phyloP scores from a whole-genome alignment of 2,113 vertebrate species.

The Agelaius phoeniceus region DNA sequence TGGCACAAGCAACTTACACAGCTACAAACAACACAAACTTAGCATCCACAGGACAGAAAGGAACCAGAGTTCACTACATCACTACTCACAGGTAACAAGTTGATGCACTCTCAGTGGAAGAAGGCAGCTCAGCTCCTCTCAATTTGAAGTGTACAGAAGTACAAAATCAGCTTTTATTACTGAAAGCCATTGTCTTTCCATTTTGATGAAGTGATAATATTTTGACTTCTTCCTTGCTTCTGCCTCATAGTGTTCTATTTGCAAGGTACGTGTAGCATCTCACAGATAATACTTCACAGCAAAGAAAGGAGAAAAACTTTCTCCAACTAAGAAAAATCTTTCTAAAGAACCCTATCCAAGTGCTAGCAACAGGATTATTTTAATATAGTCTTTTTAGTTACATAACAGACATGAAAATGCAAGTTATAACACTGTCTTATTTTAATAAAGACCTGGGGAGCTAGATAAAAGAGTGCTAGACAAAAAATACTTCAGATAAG shows the following conservation, averaged over 20 bases:
- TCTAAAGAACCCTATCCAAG: background rate
- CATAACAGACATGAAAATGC: background rate
- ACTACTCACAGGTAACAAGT: background rate
- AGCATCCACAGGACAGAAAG: background rate
- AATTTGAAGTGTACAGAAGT: background rate
- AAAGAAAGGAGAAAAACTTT: background rate
- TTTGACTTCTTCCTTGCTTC: background rate
- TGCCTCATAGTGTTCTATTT: accelerated
- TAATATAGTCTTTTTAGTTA: background rate
- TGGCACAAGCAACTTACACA: background rate
- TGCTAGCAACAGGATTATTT: background rate
- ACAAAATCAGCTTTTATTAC: background rate
- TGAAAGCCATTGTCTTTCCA: background rate
- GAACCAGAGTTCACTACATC: background rate
- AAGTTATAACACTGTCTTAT: background rate
- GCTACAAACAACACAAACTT: background rate
- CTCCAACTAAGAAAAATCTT: background rate
- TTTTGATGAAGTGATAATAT: background rate
- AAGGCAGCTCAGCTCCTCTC: background rate
- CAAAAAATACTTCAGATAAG: background rate
- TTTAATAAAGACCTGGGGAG: background rate
- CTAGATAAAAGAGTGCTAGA: background rate
- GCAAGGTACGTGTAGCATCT: background rate
- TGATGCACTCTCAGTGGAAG: background rate
- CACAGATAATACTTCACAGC: background rate